A percentile compares a stretch with the other conserved stretches of the same genome.
phyloP scores from a whole-genome alignment of 1,140 invertebrate species.

The Drosophila obscura region DNA sequence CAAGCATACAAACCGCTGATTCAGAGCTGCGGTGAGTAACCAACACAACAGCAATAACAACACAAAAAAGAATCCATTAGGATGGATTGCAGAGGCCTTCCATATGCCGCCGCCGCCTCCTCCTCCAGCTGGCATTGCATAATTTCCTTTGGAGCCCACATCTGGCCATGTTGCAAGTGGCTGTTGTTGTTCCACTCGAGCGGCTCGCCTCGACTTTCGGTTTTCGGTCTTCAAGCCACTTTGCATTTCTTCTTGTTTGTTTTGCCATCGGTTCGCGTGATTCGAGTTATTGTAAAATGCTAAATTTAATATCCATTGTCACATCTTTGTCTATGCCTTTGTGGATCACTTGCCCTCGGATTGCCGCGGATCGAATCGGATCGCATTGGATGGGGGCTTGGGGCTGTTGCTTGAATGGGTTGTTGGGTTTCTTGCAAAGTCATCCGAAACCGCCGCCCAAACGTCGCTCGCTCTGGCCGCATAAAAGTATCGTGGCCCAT shows the following conservation, averaged over 20 bases:
- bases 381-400: too few species aligned
- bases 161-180: conserved; percentile 62
- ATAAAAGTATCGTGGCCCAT: conserved; percentile 81
- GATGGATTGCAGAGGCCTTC: conserved; percentile 20
- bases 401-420: too few species aligned
- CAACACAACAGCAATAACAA: neutral
- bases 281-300: conserved; percentile 64
- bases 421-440: conserved; percentile 60
- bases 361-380: conserved; percentile 2
- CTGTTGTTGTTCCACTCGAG: conserved; percentile 62
- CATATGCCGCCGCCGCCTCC: too few species aligned
- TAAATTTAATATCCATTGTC: conserved; percentile 67
- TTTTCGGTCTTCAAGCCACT: conserved; percentile 58
- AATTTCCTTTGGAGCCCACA: conserved; percentile 46
- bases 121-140: conserved; percentile 47
- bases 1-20: conserved; percentile 71
- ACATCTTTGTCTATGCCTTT: conserved; percentile 49
- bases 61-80: conserved; percentile 16
- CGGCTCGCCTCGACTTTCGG: conserved; percentile 22
- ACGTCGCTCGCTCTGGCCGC: conserved; percentile 75
- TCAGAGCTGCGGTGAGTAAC: conserved; percentile 63
- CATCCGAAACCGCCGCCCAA: conserved; percentile 80
- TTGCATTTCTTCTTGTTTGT: conserved; percentile 63
- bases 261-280: conserved; percentile 35
- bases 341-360: conserved; percentile 53